Evolutionary conservation across 2,113 vertebrate species (phyloP), one percentile per base, ranked within the genome.

Genomic region (Phyllostomus hastatus): DNA sequence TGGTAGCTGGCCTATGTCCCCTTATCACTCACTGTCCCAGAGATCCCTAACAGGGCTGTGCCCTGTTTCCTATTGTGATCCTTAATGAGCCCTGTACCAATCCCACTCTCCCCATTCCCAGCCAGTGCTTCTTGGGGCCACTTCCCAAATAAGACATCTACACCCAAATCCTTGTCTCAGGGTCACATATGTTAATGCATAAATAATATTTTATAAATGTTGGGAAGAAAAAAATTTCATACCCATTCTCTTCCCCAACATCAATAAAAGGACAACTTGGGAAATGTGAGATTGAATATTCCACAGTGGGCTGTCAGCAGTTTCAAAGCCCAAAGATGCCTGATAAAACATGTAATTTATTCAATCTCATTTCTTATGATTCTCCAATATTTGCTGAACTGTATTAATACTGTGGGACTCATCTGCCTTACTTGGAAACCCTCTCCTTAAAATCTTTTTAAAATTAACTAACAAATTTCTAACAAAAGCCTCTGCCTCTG

Each of bases 321-420:
- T 98, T 97, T 97, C 97, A 97, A 98, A 98, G 97, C 90, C 95
- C 94, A 96, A 96, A 95, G 97, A 97, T 97, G 92, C 95, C 96
- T 97, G 97, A 97, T 97, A 98, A 98, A 97, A 98, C 97, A 88
- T 97, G 95, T 96, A 97, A 98, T 98, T 98, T 98, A 98, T 97
- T 98, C 97, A 97, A 96, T 96, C 96, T 97, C 97, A 98, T 98
- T 98, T 97, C 96, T 94, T 98, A 97, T 97, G 94, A 97, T 98
- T 90, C 96, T 97, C 79, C 96, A 98, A 97, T 98, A 97, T 98
- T 98, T 97, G 96, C 96, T 97, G 97, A 97, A 97, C 96, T 96
- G 96, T 98, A 97, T 98, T 98, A 98, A 97, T 97, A 97, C 97
- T 97, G 95, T 84, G 78, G 94, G 97, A 94, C 94, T 97, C 94